Evolutionary conservation across 2,113 vertebrate genomes (phyloP).

Genomic region (Charadrius vociferus): DNA sequence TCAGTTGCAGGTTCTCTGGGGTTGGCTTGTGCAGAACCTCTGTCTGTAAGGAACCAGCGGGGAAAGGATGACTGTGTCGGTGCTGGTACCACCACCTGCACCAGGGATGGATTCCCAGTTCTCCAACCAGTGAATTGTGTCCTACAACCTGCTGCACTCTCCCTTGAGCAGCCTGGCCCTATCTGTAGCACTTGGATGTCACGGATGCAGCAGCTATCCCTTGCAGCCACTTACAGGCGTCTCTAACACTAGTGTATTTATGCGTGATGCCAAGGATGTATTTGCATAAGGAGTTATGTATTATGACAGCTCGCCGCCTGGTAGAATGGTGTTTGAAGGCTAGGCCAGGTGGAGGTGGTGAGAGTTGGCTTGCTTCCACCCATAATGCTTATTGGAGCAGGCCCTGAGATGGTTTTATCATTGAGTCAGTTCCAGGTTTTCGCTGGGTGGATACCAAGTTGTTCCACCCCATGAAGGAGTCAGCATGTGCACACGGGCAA

Average conservation of each 20-base stretch:
- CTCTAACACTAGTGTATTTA: not conserved
- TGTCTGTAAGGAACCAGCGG: not conserved
- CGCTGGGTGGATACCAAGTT: not conserved
- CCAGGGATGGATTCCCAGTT: not conserved
- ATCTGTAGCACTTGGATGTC: not conserved
- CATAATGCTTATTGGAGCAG: not conserved
- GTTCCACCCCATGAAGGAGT: not conserved
- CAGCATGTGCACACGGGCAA: not conserved
- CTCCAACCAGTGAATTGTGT: not conserved
- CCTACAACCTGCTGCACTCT: not conserved
- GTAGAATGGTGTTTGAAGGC: not conserved
- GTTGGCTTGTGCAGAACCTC: not conserved
- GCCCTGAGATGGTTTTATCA: not conserved
- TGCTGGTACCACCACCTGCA: not conserved
- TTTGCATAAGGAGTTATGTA: not conserved
- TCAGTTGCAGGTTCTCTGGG: not conserved
- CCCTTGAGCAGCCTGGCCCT: not conserved
- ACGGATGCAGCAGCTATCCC: not conserved
- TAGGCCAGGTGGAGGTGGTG: slow-evolving; percentile 28
- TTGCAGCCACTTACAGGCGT: not conserved
- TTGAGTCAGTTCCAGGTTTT: slow-evolving; percentile 22
- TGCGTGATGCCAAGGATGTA: not conserved
- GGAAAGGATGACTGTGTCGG: not conserved
- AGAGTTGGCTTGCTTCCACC: slow-evolving; percentile 10
- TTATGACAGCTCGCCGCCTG: slow-evolving; percentile 13